These are phyloP conservation scores for Disparrhopalites patrizii DNA, from an alignment of 2,888 invertebrate species.

Conservation along the genomic window DNA sequence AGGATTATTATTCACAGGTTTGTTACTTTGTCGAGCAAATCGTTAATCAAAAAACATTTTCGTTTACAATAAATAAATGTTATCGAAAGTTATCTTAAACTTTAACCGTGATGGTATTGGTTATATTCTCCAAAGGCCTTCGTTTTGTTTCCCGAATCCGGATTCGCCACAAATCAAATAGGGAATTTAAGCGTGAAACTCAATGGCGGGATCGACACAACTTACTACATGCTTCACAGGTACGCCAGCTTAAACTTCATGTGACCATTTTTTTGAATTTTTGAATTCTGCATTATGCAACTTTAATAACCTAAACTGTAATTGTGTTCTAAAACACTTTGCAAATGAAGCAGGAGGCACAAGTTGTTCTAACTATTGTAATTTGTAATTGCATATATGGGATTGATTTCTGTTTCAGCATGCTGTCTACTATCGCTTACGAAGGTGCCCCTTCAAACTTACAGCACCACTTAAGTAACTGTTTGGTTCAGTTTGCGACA, in stretches of 20 bases:
- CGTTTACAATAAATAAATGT: neutral
- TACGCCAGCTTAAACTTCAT: constrained; percentile 9
- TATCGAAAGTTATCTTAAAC: no score
- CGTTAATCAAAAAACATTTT: neutral
- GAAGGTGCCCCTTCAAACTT: constrained; percentile 43
- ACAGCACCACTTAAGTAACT: constrained; percentile 35
- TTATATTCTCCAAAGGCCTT: constrained; percentile 33
- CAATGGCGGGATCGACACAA: constrained; percentile 36
- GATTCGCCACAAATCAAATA: constrained; percentile 43
- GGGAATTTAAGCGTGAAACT: constrained; percentile 41
- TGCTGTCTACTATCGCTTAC: constrained; percentile 35
- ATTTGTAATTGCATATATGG: neutral
- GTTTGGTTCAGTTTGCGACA: constrained; percentile 41
- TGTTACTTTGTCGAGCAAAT: neutral
- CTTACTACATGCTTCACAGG: constrained; percentile 45
- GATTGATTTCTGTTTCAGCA: constrained; percentile 23
- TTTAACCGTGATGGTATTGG: no score
- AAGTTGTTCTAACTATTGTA: no score
- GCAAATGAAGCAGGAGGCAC: no score
- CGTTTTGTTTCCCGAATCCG: constrained; percentile 37
- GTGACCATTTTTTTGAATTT: neutral
- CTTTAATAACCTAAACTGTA: neutral
- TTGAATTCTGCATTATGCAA: neutral
- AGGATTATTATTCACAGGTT: constrained; percentile 40
- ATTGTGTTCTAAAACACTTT: no score